Base-by-base conservation (phyloP, 2,797 vertebrate genomes). In the Rhinichthys osculus region DNA sequence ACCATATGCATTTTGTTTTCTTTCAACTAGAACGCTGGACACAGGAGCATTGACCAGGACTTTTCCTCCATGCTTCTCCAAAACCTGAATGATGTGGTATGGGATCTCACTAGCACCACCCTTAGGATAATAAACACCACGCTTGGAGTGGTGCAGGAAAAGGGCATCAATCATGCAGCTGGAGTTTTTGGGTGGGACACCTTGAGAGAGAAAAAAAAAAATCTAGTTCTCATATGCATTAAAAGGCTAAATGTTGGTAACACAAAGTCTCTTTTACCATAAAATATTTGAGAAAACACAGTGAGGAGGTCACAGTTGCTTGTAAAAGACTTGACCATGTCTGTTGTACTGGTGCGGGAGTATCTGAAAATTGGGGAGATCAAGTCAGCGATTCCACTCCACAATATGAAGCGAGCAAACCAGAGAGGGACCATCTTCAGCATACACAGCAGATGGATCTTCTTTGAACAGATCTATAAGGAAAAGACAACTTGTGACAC, bases 281-380 rank as follows among this genome's bases (percentile, higher is more conserved):
- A 33, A 54, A 78, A 70, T 6, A 30, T 64, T 17, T 44, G 81
- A 7, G 81, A 64, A 7, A 83, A 71, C 1, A 83, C 81, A 1
- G 66, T 83, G 14, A 72, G 42, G 33, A 87, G 81, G 42, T 87
- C 85, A 7, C 42, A 5, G 85, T 87, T 67, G n/a, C 35, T 73
- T 1, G 81, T 79, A 13, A 84, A 59, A 19, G 82, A 44, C 38
- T 40, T 5, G 1, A 80, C 6, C 13, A 84, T 19, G 30, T 87
- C 86, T 19, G 35, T n/a, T 71, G 81, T 74, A 30, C 82, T 83
- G 5, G 57, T 74, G 9, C 57, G 33, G 1, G 74, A 72, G n/a
- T 84, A 87, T 50, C 23, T 87, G 21, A 52, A 87, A 35, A 83
- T 67, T 38, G 81, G 82, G 3, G 81, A 87, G 30, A 87, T 84